Evolutionary conservation across 1,140 invertebrate genomes (phyloP).

Genomic region (Listronotus bonariensis): DNA sequence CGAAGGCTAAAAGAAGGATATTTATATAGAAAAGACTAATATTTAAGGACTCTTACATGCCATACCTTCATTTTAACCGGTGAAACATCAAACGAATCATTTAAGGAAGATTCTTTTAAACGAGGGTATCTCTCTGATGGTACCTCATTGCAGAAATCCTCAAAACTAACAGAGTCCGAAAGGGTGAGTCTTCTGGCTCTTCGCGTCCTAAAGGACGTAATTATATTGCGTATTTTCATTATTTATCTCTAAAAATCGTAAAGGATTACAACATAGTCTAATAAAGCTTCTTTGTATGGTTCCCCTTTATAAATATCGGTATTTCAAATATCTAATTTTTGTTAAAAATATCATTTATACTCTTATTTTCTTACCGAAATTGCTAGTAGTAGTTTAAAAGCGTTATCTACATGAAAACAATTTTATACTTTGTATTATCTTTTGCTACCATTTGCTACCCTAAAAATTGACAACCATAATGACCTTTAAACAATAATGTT

Average conservation of each 20-base stretch:
- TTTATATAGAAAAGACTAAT: neutral
- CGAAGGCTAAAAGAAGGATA: conserved; percentile 20
- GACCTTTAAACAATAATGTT: neutral
- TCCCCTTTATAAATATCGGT: too few relatives aligned
- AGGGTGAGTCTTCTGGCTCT: conserved; percentile 20
- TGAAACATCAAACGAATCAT: conserved; percentile 53
- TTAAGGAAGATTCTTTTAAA: conserved; percentile 56
- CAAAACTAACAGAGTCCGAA: conserved; percentile 58
- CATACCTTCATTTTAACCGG: conserved; percentile 51
- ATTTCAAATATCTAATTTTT: too few relatives aligned
- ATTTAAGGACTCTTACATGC: too few relatives aligned
- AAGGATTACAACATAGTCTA: too few relatives aligned
- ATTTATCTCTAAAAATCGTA: neutral
- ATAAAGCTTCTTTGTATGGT: too few relatives aligned
- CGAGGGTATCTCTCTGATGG: conserved; percentile 52
- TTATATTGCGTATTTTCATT: conserved; percentile 33
- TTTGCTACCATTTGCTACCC: neutral
- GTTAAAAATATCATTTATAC: too few relatives aligned
- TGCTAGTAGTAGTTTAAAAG: neutral
- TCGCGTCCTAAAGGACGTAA: conserved; percentile 27
- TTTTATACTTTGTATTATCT: neutral
- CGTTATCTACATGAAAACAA: conserved; percentile 10
- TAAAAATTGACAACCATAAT: neutral
- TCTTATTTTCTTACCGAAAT: too few relatives aligned
- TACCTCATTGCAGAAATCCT: conserved; percentile 62